Evolutionary conservation across 1,140 invertebrate species (phyloP), one percentile per base, ranked within the genome.

Genomic region (Antheraea mylitta): DNA sequence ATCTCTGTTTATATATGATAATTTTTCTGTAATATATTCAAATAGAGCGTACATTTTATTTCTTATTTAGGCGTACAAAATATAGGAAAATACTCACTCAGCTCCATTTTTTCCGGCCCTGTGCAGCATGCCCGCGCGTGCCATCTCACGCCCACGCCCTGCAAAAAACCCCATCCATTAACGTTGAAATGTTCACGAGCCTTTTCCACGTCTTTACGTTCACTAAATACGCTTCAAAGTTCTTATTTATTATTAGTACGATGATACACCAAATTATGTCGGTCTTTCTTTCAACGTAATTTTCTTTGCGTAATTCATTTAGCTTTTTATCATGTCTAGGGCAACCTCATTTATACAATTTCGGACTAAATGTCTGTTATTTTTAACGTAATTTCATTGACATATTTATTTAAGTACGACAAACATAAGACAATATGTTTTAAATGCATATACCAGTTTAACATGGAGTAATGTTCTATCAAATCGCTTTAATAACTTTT

Each of bases 81-180:
- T 53, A 53, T 53, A 16, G 13, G 30, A 16, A 53, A 63, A 68
- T 77, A 91, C 91, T 92, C 79, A 92, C 92, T 93, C 92, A 70
- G 92, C 86, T 82, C 87, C 91, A 90, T 92, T 92, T 87, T 92
- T 92, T 86, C 92, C 91, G 78, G 88, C 91, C 81, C 89, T 92
- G 80, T 93, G 92, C 85, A 92, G 90, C 92, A 93, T 93, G 82
- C 92, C 91, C 89, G 92, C 89, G 85, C 90, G 90, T 80, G 92
- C 92, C 92, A 93, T 93, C 82, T 92, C 91, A 92, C 85, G 87
- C 83, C 85, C 84, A 83, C 78, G 76, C 78, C 83, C 92, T 92
- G 90, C 62, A 87, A 91, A 90, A 81, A 74, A 79, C 74, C 80
- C 82, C 83, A 88, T 86, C 83, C 80, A 89, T 91, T 91, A 89